Conservation (phyloP, 1,140 invertebrate species). For the Scylla paramamosain region DNA sequence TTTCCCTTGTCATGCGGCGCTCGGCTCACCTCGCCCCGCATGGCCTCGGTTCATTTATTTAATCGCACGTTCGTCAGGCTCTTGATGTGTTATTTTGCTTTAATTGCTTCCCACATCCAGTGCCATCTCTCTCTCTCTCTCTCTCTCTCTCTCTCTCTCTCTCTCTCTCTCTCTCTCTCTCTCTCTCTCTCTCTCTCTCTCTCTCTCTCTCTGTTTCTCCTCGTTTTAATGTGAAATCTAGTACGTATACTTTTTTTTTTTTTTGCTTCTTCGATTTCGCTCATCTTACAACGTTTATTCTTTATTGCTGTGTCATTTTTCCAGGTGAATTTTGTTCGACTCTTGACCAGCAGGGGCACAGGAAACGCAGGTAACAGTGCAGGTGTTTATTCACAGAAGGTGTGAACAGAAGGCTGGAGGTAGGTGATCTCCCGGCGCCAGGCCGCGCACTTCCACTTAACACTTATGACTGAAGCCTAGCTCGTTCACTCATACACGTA, state of each 20-base stretch:
- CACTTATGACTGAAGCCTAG: no score
- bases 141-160: slow-evolving; percentile 18
- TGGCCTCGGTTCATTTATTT: background rate
- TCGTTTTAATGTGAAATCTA: background rate
- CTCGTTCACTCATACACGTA: no score
- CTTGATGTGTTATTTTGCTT: background rate
- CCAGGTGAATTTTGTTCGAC: no score
- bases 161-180: background rate
- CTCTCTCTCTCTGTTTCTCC: background rate
- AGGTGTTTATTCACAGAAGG: no score
- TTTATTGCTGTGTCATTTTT: background rate
- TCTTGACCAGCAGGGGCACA: no score
- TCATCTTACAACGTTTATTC: background rate
- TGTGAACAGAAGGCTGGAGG: no score
- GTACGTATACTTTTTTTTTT: background rate
- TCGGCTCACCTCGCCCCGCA: background rate
- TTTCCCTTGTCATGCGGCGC: background rate
- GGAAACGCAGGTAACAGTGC: no score
- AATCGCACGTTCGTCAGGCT: background rate
- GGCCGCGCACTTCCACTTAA: no score
- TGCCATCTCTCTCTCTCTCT: background rate
- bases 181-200: slow-evolving; percentile 1
- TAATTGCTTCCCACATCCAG: background rate
- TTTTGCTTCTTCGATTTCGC: background rate
- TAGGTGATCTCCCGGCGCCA: no score